Conservation (phyloP, 2,797 vertebrate genomes). For the Ambastaia sidthimunki region DNA sequence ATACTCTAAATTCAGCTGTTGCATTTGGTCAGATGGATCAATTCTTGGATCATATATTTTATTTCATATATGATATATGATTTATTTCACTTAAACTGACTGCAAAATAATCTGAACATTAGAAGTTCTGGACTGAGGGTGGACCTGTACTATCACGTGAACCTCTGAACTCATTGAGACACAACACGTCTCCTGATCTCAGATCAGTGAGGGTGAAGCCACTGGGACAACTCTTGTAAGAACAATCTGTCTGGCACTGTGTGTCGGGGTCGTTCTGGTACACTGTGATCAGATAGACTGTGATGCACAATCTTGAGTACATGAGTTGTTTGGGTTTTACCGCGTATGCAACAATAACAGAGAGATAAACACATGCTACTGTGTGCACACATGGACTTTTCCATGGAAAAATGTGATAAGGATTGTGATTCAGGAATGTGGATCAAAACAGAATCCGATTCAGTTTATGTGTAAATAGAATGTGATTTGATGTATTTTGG, state of each 20-base stretch:
- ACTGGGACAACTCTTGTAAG: neutral
- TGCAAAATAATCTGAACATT: neutral
- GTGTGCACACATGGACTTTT: neutral
- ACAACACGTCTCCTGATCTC: conserved; percentile 40
- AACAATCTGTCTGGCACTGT: conserved; percentile 39
- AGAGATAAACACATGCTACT: conserved; percentile 2
- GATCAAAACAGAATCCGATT: conserved; percentile 9
- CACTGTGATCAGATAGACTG: conserved; percentile 11
- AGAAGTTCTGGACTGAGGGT: conserved; percentile 13
- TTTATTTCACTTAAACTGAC: too few relatives aligned
- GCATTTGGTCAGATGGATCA: too few relatives aligned
- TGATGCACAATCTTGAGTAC: conserved; percentile 41
- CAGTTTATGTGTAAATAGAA: neutral
- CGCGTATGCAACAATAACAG: conserved; percentile 29
- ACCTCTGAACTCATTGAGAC: conserved; percentile 40
- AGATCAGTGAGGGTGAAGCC: conserved; percentile 3
- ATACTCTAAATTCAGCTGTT: too few relatives aligned
- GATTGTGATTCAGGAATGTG: neutral
- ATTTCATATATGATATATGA: too few relatives aligned
- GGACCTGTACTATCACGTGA: neutral
- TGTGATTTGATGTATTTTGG: conserved; percentile 7
- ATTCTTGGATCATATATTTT: too few relatives aligned
- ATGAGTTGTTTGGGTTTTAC: conserved; percentile 55
- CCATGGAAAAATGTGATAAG: neutral
- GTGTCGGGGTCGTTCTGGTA: conserved; percentile 39